Base-by-base conservation (phyloP, 1,140 invertebrate species). In the Drosophila bocki region DNA sequence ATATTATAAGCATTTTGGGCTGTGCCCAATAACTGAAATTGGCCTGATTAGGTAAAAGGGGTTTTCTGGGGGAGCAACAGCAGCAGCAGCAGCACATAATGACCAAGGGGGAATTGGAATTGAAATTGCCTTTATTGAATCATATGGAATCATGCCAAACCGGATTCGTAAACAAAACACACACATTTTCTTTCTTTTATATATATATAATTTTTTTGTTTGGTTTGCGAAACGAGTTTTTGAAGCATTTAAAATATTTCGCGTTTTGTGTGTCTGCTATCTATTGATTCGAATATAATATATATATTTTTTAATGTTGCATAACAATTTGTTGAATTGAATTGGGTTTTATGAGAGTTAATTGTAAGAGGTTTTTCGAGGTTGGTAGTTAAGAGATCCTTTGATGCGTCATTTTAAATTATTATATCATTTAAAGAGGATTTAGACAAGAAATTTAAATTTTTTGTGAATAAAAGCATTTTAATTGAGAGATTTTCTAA, bases 101-200 rank as follows among this genome's bases (percentile, higher is more conserved):
- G 41, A 29, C 32, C 19, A 33, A 19, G 33, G 53, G 53, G 53
- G 53, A 39, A n/a, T 56, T 35, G 35, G 37, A 56, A 56, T 56
- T 26, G 70, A 26, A 65, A 65, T 59, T 65, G 64, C 62, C 51
- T 72, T 72, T 72, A 74, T 72, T 72, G 63, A 83, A 83, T 77
- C 74, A 72, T 79, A 82, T 85, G 83, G 79, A 87, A 82, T 88
- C 85, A 90, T 90, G 81, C 80, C 85, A 85, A 90, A 90, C 85
- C 85, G 85, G 85, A 90, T 90, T 90, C 82, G 62, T 75, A 72
- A 68, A 88, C 67, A 79, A 84, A 67, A 70, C 48, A 72, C 42
- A 50, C 39, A 77, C 53, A 41, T 68, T 57, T 56, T 58, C 35
- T 59, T 53, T 41, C 47, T 60, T 71, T 65, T 48, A 29, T 69